Percentiles rank a stretch among this genome's conserved stretches.
Conservation (phyloP, 2,113 vertebrate genomes). For the Turdus rufiventris region DNA sequence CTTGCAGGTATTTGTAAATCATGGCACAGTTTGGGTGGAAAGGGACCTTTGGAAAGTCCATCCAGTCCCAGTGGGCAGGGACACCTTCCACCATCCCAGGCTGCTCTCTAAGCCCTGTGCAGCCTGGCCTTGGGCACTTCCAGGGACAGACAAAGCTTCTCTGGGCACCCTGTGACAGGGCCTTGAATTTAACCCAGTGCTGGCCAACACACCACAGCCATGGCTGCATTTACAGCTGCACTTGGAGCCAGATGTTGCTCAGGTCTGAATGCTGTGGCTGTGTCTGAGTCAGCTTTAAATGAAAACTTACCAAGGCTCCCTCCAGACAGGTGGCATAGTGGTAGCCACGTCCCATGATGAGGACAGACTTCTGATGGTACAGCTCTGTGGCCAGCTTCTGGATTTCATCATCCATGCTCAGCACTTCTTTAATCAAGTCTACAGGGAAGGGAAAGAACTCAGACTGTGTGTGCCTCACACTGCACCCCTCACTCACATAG, state of each 20-base stretch:
- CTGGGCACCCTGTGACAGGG: not conserved
- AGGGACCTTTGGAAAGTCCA: not conserved
- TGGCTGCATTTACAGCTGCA: not conserved
- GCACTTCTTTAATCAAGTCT: slow-evolving; percentile 96
- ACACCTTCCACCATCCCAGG: not conserved
- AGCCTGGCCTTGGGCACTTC: not conserved
- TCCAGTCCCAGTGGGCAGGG: not conserved
- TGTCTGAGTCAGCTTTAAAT: not conserved
- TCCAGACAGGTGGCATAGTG: slow-evolving; percentile 96
- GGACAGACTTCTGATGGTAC: slow-evolving; percentile 95
- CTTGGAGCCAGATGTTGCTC: rapidly evolving
- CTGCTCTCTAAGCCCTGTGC: not conserved
- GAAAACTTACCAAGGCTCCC: slow-evolving; percentile 85
- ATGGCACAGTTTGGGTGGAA: not conserved
- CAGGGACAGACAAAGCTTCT: not conserved
- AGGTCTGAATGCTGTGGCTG: no score
- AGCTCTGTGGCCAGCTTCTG: slow-evolving; percentile 91
- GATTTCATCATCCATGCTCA: slow-evolving; percentile 96
- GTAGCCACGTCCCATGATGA: slow-evolving; percentile 98
- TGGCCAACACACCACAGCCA: not conserved
- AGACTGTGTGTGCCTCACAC: not conserved
- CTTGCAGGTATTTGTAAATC: not conserved
- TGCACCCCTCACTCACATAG: rapidly evolving
- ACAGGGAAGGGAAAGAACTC: not conserved
- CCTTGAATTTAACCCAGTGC: not conserved